A percentile compares a stretch with the other conserved stretches of the same genome.
phyloP scores from a whole-genome alignment of 2,797 vertebrate species.

The Taenioides sp. region DNA sequence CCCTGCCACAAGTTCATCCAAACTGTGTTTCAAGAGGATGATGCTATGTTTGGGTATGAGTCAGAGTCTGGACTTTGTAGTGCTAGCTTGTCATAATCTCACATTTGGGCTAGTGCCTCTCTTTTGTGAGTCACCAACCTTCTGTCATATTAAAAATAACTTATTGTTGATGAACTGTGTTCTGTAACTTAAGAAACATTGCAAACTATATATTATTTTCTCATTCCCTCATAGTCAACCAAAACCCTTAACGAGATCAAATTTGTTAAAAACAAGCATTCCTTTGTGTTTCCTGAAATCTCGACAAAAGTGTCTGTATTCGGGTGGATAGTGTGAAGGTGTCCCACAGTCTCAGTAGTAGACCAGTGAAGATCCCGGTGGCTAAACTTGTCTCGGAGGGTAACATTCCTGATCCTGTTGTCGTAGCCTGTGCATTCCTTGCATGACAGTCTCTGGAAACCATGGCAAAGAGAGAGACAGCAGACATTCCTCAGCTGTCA shows the following conservation, averaged over 20 bases:
- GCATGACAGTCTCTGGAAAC: conserved; percentile 86
- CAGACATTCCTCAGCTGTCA: conserved; percentile 91
- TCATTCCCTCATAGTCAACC: not conserved
- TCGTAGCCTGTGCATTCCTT: conserved; percentile 84
- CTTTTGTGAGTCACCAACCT: conserved; percentile 34
- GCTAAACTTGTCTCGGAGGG: conserved; percentile 74
- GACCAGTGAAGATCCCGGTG: conserved; percentile 40
- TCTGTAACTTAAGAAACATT: not conserved
- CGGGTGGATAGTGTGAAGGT: conserved; percentile 21
- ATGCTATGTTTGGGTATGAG: conserved; percentile 79
- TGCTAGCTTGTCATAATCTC: conserved; percentile 51
- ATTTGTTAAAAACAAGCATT: no score
- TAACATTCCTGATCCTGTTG: conserved; percentile 82
- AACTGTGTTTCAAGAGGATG: conserved; percentile 68
- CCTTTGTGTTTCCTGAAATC: not conserved
- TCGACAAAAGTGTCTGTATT: conserved; percentile 3
- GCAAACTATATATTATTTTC: not conserved
- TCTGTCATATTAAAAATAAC: conserved; percentile 35
- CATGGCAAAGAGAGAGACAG: conserved; percentile 77
- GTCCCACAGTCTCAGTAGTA: conserved; percentile 14
- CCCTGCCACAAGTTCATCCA: conserved; percentile 61
- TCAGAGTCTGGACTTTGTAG: conserved; percentile 71
- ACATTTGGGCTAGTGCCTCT: conserved; percentile 46
- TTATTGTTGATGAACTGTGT: conserved; percentile 22
- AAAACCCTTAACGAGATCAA: not conserved